Evolutionary conservation across 2,113 vertebrate genomes (phyloP).

Genomic region (Brachionichthys hirsutus): DNA sequence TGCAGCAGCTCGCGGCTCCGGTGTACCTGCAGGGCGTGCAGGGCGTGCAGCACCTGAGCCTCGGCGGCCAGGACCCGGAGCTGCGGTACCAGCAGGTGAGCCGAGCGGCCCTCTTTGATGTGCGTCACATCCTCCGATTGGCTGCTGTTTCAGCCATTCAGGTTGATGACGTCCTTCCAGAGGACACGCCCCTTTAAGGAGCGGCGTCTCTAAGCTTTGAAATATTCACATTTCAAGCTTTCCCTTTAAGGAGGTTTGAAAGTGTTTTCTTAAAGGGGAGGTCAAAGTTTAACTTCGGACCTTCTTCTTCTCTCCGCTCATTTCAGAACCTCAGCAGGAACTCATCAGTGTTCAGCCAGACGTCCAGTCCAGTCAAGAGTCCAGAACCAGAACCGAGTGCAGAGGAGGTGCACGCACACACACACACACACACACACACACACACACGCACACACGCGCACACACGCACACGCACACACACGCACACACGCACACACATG

Average conservation of each 20-base stretch:
- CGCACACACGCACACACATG: conserved; percentile 21
- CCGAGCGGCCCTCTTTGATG: no score
- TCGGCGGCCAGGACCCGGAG: conserved; percentile 55
- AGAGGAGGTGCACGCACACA: conserved; percentile 57
- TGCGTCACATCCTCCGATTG: no score
- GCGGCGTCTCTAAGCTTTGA: no score
- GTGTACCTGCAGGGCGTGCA: conserved; percentile 62
- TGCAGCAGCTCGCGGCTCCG: conserved; percentile 55
- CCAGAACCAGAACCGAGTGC: conserved; percentile 47
- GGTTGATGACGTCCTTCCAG: no score
- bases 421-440: conserved; percentile 19
- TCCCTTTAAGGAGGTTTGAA: no score
- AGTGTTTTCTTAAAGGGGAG: neutral
- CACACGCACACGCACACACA: conserved; percentile 1
- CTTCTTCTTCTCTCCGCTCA: neutral
- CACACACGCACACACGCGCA: conserved; percentile 10
- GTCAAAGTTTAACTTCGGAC: neutral
- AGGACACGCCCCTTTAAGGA: no score
- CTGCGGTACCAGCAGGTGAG: conserved; percentile 7
- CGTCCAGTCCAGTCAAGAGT: conserved; percentile 63
- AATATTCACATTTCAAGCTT: no score
- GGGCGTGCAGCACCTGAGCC: conserved; percentile 31
- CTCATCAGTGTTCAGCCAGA: conserved; percentile 69
- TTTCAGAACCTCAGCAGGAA: conserved; percentile 64
- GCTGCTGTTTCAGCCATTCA: no score